Percentiles rank a stretch among this genome's conserved stretches.
Evolutionary conservation across 2,113 vertebrate genomes (phyloP).

Genomic region (Rhineura floridana): DNA sequence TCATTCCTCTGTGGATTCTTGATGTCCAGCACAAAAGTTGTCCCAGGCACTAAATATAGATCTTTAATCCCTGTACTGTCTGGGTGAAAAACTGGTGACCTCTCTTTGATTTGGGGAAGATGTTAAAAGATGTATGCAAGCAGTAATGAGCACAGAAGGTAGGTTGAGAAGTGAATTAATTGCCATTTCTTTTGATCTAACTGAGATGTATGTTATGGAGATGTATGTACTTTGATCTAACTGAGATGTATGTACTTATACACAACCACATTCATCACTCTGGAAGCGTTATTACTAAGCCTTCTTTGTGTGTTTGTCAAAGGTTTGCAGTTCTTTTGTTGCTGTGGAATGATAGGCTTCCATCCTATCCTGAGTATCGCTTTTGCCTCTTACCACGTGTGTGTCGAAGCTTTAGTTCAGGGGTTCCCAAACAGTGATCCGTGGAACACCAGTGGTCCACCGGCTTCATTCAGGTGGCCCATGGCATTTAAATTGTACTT

Average conservation of each 20-base stretch:
- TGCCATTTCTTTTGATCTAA: slow-evolving; percentile 21
- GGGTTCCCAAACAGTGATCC: too few relatives aligned
- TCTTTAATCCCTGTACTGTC: background rate
- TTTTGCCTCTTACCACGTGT: background rate
- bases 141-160: slow-evolving; percentile 3
- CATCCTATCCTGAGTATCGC: background rate
- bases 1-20: background rate
- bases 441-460: too few relatives aligned
- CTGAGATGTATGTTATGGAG: slow-evolving; percentile 1
- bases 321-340: background rate
- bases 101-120: slow-evolving; percentile 2
- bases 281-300: background rate
- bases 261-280: slow-evolving; percentile 8
- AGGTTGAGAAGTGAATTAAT: slow-evolving; percentile 18
- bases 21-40: background rate
- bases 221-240: slow-evolving; percentile 10
- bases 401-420: too few relatives aligned
- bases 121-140: slow-evolving; percentile 4
- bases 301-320: background rate
- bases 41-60: background rate
- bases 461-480: too few relatives aligned
- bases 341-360: background rate
- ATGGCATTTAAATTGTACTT: too few relatives aligned
- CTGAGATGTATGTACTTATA: slow-evolving; percentile 5
- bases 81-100: slow-evolving; percentile 1